Evolutionary conservation across 2,797 vertebrate species (phyloP), one percentile per base, ranked within the genome.

Genomic region (Sebastes baramenuke): DNA sequence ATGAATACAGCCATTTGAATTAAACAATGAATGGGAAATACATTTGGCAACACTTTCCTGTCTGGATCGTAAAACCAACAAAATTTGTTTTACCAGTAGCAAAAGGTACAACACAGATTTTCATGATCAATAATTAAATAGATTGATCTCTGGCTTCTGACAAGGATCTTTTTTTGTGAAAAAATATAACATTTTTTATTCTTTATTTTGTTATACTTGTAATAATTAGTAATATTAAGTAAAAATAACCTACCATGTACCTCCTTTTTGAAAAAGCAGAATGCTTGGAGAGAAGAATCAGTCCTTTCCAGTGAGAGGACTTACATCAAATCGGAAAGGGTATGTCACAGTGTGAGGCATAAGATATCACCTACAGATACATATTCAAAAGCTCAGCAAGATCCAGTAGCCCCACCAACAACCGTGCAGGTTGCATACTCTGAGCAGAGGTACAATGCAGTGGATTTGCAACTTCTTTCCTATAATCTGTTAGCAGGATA

Each of bases 381-480:
- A 72, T 81, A 86, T 75, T 79, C 70, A 82, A 75, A 78, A 67
- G n/a, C 83, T 72, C 80, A 84, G 83, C 58, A 56, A 82, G 76
- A 79, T 60, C 38, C 52, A 24, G 67, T 59, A 20, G 18, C 58
- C 77, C 58, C 72, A 72, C 77, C 66, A 72, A 62, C 78, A 65
- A 12, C 25, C 34, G 30, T 13, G 80, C 77, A 77, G 58, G 20
- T 67, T 71, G 79, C 72, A 71, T 81, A 55, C 79, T 81, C 72
- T 66, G 30, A 77, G 56, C 55, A 22, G 65, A 73, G 64, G 38
- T 72, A 71, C 56, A 78, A 84, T 62, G 61, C 75, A 69, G 38
- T 59, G 27, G 67, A 58, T 72, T 70, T 66, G 73, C 25, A 66
- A 77, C 71, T 82, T 79, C 34, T 75, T 80, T 49, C 42, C 42